phyloP scores from a whole-genome alignment of 1,140 invertebrate species.

The Zelostemma sp. region DNA sequence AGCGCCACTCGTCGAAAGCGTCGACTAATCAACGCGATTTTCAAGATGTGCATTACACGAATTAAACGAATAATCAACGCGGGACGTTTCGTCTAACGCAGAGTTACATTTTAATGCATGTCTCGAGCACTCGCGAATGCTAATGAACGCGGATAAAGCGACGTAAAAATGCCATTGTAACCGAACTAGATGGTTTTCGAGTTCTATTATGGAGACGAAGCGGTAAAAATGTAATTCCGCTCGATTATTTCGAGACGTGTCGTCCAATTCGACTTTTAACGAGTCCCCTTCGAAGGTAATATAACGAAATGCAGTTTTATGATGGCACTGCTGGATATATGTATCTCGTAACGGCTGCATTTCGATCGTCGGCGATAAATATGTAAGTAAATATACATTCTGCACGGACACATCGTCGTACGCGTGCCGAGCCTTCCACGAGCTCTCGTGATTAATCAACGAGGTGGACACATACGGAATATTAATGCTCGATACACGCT shows the following conservation, averaged over 20 bases:
- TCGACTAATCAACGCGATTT: constrained; percentile 1
- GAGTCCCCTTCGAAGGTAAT: not conserved
- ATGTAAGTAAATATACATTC: constrained; percentile 28
- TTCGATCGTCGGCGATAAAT: constrained; percentile 36
- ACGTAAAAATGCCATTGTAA: not conserved
- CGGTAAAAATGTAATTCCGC: not conserved
- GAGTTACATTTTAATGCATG: too few species aligned
- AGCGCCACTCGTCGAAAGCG: too few species aligned
- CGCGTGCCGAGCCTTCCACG: constrained; percentile 37
- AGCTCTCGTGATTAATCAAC: constrained; percentile 52
- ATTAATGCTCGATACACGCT: constrained; percentile 34
- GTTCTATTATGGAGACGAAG: not conserved
- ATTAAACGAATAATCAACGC: not conserved
- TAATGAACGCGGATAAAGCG: not conserved
- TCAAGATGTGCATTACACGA: not conserved
- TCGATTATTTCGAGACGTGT: not conserved
- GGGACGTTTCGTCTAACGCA: too few species aligned
- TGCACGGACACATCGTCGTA: constrained; percentile 27
- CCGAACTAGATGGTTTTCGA: not conserved
- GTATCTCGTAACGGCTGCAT: constrained; percentile 12
- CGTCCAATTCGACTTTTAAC: not conserved
- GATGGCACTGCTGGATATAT: not conserved
- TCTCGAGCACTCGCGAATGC: not conserved
- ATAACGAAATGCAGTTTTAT: not conserved
- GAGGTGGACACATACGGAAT: constrained; percentile 39